Evolutionary conservation across 2,797 vertebrate species (phyloP).

Genomic region (Diceros bicornis): DNA sequence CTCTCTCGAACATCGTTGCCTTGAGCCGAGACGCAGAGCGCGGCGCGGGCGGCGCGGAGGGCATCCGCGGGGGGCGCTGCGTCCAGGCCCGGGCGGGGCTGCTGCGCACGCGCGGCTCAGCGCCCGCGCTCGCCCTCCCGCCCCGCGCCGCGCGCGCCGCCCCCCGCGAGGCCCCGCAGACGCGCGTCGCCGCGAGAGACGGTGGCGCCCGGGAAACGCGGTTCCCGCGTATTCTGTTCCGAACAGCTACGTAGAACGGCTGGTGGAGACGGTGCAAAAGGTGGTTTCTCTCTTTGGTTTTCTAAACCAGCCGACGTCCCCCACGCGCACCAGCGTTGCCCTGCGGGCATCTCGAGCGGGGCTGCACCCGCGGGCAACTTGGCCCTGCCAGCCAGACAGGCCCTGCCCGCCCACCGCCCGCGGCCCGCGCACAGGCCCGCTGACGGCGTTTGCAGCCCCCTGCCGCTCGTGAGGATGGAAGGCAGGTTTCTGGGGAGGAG

Average conservation of each 20-base stretch:
- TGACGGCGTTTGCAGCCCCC: not conserved
- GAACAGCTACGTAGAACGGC: conserved; percentile 79
- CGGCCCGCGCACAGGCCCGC: accelerated
- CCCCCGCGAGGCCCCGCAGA: conserved; percentile 87
- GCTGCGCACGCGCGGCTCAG: conserved; percentile 85
- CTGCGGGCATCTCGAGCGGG: not conserved
- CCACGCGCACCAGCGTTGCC: not conserved
- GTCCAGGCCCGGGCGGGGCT: no score
- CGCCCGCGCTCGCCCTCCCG: no score
- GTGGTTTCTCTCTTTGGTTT: conserved; percentile 51
- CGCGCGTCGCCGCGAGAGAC: conserved; percentile 82
- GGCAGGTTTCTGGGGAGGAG: not conserved
- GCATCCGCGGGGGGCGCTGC: no score
- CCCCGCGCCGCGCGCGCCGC: conserved; percentile 27
- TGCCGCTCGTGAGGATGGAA: not conserved
- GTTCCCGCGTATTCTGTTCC: conserved; percentile 87
- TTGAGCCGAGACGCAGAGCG: no score
- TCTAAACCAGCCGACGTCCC: conserved; percentile 66
- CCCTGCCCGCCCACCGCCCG: not conserved
- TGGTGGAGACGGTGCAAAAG: conserved; percentile 56
- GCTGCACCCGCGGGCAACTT: no score
- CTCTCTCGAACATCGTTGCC: no score
- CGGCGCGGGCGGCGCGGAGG: no score
- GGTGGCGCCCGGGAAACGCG: conserved; percentile 85
- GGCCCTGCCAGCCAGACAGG: accelerated